phyloP scores from a whole-genome alignment of 2,113 vertebrate species.

The Lophius piscatorius region DNA sequence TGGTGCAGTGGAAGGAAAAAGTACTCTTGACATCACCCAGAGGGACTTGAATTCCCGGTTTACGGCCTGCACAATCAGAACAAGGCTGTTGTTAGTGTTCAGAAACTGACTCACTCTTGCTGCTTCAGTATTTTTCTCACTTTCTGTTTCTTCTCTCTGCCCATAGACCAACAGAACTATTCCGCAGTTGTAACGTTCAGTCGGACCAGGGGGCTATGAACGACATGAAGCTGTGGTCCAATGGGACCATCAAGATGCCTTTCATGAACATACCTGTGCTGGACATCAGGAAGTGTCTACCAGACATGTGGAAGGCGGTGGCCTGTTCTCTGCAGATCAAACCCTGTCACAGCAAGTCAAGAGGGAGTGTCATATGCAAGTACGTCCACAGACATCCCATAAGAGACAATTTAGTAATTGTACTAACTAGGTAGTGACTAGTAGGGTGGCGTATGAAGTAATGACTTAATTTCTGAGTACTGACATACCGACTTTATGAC shows the following conservation, averaged over 20 bases:
- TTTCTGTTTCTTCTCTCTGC: not conserved
- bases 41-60: slow-evolving; percentile 8
- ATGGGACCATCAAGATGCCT: slow-evolving; percentile 97
- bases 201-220: slow-evolving; percentile 98
- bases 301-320: slow-evolving; percentile 97
- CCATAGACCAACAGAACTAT: slow-evolving; percentile 94
- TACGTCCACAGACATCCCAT: slow-evolving; percentile 68
- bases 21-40: slow-evolving; percentile 1
- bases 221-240: slow-evolving; percentile 98
- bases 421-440: no score
- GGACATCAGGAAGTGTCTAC: slow-evolving; percentile 94
- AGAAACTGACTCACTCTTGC: not conserved
- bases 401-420: no score
- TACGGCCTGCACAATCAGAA: not conserved
- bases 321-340: slow-evolving; percentile 97
- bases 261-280: slow-evolving; percentile 97
- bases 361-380: slow-evolving; percentile 97
- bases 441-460: no score
- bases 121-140: not conserved
- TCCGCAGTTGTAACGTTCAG: slow-evolving; percentile 95
- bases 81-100: not conserved
- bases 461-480: no score
- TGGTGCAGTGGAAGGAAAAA: slow-evolving; percentile 32
- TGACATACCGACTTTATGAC: no score
- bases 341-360: slow-evolving; percentile 95